Conservation (phyloP, 2,113 vertebrate species). For the Salvelinus alpinus region DNA sequence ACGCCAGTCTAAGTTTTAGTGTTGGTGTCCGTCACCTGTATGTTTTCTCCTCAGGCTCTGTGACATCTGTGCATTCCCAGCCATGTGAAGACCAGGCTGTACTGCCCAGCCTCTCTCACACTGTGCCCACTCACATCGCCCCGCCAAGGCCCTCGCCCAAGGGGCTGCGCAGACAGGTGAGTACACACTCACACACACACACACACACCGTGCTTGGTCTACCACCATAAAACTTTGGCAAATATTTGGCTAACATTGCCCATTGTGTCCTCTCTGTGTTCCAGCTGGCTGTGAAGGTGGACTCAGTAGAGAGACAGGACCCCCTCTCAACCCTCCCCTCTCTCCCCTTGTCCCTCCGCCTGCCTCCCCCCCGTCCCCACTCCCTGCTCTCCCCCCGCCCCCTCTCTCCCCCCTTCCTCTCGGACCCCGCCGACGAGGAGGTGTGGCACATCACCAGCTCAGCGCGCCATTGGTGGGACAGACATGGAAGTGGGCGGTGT, state of each 20-base stretch:
- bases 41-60: constrained; percentile 70
- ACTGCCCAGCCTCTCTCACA: constrained; percentile 70
- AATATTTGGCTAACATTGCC: not conserved
- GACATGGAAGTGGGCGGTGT: constrained; percentile 61
- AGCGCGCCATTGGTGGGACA: constrained; percentile 64
- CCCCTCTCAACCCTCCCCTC: constrained; percentile 22
- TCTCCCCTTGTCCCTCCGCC: constrained; percentile 60
- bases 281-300: constrained; percentile 58
- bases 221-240: not conserved
- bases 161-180: constrained; percentile 83
- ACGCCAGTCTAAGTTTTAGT: no score
- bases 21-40: no score
- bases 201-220: no score
- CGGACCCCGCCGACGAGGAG: constrained; percentile 86
- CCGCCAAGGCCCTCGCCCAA: constrained; percentile 67
- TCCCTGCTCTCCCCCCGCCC: constrained; percentile 55
- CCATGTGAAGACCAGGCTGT: constrained; percentile 74
- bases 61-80: constrained; percentile 83
- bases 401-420: constrained; percentile 42
- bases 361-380: constrained; percentile 9
- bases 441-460: constrained; percentile 89
- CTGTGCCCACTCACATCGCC: constrained; percentile 48
- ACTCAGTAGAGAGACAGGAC: constrained; percentile 69
- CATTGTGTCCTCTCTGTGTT: no score
- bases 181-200: constrained; percentile 9